phyloP scores from a whole-genome alignment of 2,113 vertebrate species.

The Vulpes lagopus region DNA sequence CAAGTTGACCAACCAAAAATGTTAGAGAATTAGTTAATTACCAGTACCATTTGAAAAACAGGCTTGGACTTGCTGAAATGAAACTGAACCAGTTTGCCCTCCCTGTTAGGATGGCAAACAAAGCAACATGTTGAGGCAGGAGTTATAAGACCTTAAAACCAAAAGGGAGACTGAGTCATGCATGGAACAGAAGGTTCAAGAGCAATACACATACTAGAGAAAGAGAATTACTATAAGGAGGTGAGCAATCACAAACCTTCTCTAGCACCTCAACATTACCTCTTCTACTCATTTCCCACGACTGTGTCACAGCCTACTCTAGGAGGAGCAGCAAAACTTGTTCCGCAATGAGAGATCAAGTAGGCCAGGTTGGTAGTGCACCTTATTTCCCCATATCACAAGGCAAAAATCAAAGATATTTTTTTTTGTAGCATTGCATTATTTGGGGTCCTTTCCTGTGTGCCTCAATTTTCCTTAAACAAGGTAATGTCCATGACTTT shows the following conservation, averaged over 20 bases:
- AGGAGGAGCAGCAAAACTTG: constrained; percentile 74
- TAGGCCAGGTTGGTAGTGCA: not conserved
- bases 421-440: not conserved
- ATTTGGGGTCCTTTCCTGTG: not conserved
- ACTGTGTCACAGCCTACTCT: not conserved
- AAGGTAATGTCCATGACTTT: not conserved
- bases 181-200: not conserved
- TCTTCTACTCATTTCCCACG: constrained; percentile 47
- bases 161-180: constrained; percentile 72
- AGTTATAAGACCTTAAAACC: constrained; percentile 53
- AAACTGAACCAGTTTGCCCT: constrained; percentile 75
- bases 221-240: constrained; percentile 37
- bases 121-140: constrained; percentile 69
- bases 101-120: constrained; percentile 63
- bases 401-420: not conserved
- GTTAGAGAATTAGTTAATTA: constrained; percentile 57
- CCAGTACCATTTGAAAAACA: constrained; percentile 54
- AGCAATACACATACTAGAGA: not conserved
- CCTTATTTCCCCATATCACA: not conserved
- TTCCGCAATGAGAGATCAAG: not conserved
- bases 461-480: not conserved
- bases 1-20: constrained; percentile 43
- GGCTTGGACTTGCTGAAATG: constrained; percentile 69
- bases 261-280: not conserved
- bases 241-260: not conserved